Base-by-base conservation (phyloP, 1,140 invertebrate genomes). In the Mamestra configurata region DNA sequence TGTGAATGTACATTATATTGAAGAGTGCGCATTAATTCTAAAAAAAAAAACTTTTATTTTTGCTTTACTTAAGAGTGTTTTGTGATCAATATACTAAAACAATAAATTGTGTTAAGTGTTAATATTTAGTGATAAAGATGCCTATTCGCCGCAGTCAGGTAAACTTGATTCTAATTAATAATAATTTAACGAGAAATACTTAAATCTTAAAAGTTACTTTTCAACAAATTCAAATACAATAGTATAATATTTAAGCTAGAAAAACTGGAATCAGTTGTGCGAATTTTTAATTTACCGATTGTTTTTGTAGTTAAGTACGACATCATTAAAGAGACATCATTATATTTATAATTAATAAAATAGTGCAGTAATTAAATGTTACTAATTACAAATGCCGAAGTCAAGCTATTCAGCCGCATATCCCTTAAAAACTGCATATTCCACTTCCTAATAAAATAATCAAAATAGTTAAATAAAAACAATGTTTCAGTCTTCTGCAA, bases 61-160 rank as follows among this genome's bases (percentile, higher is more conserved):
- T 18, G 22, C 13, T 31, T 15, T 64, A 18, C 22, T 15, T 13
- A 20, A 37, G 15, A 79, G 77, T 79, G 77, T 24, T 79, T 79
- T 57, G 72, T 79, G 49, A 72, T 59, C 24, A 64, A 64, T 76
- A 31, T 64, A 31, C 13, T 53, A 75, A 22, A 46, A 72, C 4
- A 77, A 40, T 37, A 51, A 77, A 31, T 84, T 84, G 83, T 80
- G 83, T 82, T 35, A 66, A 85, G 86, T 86, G 87, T 73, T 79
- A 35, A 66, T 35, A 77, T 77, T 51, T 59, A 79, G 79, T 66
- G 77, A 49, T 80, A 55, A 91, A 92, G 86, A 94, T 94, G 93
- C 91, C 92, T 87, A 81, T 94, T 77, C 90, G 92, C 70, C 91
- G 92, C 57, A 93, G 92, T 78, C 89, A 93, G 92, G 92, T 94